Percentiles rank a stretch among this genome's conserved stretches.
Conservation (phyloP, 2,797 vertebrate genomes). For the Philypnodon macrostomus region DNA sequence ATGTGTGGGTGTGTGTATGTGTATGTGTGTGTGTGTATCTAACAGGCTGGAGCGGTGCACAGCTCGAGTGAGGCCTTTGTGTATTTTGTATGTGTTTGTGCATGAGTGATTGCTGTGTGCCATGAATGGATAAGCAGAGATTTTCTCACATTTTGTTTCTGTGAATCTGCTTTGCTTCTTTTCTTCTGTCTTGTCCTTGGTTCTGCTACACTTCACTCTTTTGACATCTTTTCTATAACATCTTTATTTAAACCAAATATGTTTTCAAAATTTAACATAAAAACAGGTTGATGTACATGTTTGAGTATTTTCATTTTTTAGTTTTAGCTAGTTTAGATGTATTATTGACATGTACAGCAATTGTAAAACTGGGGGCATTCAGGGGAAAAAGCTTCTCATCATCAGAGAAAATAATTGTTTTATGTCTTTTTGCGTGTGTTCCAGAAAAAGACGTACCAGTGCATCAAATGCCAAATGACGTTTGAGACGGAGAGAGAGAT, state of each 20-base stretch:
- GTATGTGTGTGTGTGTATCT: conserved; percentile 7
- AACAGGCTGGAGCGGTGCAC: conserved; percentile 46
- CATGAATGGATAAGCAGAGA: conserved; percentile 65
- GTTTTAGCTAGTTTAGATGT: no score
- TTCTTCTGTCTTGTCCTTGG: conserved; percentile 19
- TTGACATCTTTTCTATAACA: conserved; percentile 10
- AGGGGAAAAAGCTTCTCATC: no score
- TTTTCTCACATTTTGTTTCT: conserved; percentile 40
- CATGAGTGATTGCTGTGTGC: conserved; percentile 69
- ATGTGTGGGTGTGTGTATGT: conserved; percentile 45
- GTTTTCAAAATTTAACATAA: no score
- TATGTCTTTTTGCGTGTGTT: conserved; percentile 17
- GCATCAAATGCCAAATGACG: conserved; percentile 99
- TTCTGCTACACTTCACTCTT: conserved; percentile 11
- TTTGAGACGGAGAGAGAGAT: conserved; percentile 98
- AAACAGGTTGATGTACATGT: no score
- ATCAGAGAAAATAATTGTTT: no score
- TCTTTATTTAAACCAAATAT: conserved; percentile 2
- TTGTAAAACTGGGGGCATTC: no score
- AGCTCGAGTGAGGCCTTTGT: conserved; percentile 59
- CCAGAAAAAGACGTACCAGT: conserved; percentile 99
- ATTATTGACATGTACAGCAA: no score
- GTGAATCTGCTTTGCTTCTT: conserved; percentile 18
- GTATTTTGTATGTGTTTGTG: conserved; percentile 70
- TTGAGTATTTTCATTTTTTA: no score